Base-by-base conservation (phyloP, 2,113 vertebrate genomes). In the Pseudorasbora parva region DNA sequence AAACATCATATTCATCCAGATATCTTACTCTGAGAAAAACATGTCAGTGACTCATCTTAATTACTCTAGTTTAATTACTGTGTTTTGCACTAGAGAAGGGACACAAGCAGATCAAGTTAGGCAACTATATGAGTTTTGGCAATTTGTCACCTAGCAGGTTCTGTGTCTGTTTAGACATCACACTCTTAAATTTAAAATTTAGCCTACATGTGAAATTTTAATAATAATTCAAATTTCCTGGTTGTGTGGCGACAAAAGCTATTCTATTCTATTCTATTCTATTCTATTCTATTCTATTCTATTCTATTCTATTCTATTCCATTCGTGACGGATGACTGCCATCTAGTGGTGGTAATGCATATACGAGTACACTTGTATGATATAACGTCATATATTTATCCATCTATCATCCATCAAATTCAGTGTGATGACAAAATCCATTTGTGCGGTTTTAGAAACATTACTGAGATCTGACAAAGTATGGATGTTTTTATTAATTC, bases 271-370 rank as follows among this genome's bases (percentile, higher is more conserved):
- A 23, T 56, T 57, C n/a, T 62, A 0, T 27, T 62, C 59, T 5
- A 3, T 59, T 23, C 2, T 59, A 14, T 27, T 60, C 23, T 60
- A 2, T 60, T 60, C 23, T 60, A 12, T 10, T 43, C 41, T 43
- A 43, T 43, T 43, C 41, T 43, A 43, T 17, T 51, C 47, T 49
- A 49, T 15, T 49, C 47, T 49, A 49, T 5, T 49, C 54, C n/a
- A 57, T 4, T 57, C 56, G 30, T 72, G 62, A 45, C 5, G 23
- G 7, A 47, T 69, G 41, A 41, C 23, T 56, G 76, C 75, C 83
- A 79, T 23, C 75, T 84, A 47, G 25, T 72, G 83, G 64, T 60
- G 37, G 72, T 12, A 25, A 78, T 23, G 27, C 19, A 57, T 71
- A 25, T 4, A n/a, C 1, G 8, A 37, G 8, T 30, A 37, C 17